phyloP scores from a whole-genome alignment of 1,140 invertebrate genomes.

The Drosophila burlai region DNA sequence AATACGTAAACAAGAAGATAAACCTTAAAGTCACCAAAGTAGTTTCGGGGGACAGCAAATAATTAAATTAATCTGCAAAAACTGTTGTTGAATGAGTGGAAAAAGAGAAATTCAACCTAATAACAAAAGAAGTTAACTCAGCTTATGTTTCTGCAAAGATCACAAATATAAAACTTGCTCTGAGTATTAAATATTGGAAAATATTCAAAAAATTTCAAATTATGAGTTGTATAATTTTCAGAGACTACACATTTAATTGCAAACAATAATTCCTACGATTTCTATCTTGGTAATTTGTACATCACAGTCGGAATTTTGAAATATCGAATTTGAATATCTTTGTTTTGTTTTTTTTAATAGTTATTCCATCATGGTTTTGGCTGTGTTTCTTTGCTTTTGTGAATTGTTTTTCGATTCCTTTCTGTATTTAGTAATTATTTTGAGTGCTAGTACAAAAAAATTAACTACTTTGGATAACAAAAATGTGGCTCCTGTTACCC shows the following conservation, averaged over 20 bases:
- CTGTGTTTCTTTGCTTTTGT: neutral
- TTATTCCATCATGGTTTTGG: neutral
- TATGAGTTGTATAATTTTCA: too few species aligned
- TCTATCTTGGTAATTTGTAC: conserved; percentile 9
- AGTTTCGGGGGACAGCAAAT: neutral
- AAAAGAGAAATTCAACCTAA: too few species aligned
- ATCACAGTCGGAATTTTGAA: conserved; percentile 19
- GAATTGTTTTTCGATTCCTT: neutral
- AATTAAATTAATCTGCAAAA: neutral
- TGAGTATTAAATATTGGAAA: too few species aligned
- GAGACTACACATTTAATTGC: neutral
- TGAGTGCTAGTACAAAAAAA: neutral
- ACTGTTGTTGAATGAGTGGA: too few species aligned
- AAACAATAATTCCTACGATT: neutral
- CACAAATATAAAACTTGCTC: neutral
- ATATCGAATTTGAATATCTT: neutral
- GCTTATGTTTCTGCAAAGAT: neutral
- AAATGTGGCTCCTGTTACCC: conserved; percentile 17
- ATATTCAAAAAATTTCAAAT: too few species aligned
- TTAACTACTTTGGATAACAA: conserved; percentile 12
- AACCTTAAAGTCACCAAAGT: conserved; percentile 28
- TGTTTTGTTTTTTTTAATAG: neutral
- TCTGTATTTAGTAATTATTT: neutral
- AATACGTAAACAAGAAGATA: conserved; percentile 18
- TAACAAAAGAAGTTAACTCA: neutral